Base-by-base conservation (phyloP, 2,113 vertebrate species). In the Meles meles region DNA sequence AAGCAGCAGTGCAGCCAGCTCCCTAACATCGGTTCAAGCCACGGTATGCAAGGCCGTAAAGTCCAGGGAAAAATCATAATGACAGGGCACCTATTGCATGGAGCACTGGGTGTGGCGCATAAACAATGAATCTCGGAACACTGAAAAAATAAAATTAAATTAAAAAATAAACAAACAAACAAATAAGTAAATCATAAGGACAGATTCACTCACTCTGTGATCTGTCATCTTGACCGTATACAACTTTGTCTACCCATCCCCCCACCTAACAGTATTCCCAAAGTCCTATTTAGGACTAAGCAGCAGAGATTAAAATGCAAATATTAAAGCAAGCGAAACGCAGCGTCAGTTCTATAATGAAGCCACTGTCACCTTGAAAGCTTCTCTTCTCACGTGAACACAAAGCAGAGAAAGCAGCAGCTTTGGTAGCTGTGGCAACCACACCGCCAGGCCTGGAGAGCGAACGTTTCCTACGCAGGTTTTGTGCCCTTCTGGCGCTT, bases 371-470 rank as follows among this genome's bases (percentile, higher is more conserved):
- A 71, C 93, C 59, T 74, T 95, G 77, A 98, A 79, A 92, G 72
- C 52, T 82, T 76, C 90, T 87, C 72, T 93, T 89, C 72, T 65
- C 67, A 39, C 0, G 1, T 67, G 92, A 96, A 95, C 83, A 49
- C 4, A 12, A 77, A 88, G 72, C 44, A 96, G 81, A 96, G 90
- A 96, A 95, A 72, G 94, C 90, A 71, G 90, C 52, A 10, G 63
- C 90, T 77, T 42, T 34, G 63, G 95, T 98, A 95, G 82, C 97
- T 98, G 97, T 96, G 95, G 95, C 96, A 98, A 98, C 97, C 77
- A 4, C 85, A 69, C 42, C 0, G 0, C n/a, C 84, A 55, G 92
- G 65, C 90, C 74, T 52, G 31, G 84, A 82, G 52, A 97, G 88
- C 7, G 0, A 87, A 77, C 0, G 49, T 67, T 92, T 79, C 25